phyloP scores from a whole-genome alignment of 1,140 invertebrate genomes.

The Adelges cooleyi region DNA sequence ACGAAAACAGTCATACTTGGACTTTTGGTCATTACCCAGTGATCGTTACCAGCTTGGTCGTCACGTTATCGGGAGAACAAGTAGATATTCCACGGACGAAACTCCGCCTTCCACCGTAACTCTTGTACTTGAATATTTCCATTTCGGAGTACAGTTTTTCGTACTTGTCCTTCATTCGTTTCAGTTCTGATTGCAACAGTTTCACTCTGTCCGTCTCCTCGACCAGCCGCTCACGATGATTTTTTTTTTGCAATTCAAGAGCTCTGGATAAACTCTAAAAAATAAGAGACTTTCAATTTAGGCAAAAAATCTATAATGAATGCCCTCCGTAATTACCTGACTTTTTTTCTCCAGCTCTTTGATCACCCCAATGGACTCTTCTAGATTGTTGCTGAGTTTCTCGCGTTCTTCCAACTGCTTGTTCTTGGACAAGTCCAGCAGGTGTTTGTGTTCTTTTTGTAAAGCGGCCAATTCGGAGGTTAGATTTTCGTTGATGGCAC shows the following conservation, averaged over 20 bases:
- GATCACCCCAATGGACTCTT: constrained; percentile 50
- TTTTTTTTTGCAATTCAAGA: constrained; percentile 56
- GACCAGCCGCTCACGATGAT: constrained; percentile 54
- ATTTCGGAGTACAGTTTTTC: background rate
- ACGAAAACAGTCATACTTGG: no score
- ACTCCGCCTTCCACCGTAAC: no score
- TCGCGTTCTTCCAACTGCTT: constrained; percentile 59
- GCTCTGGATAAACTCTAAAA: constrained; percentile 39
- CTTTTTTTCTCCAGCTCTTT: constrained; percentile 56
- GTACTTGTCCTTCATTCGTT: background rate
- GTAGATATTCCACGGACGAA: no score
- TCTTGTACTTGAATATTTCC: background rate
- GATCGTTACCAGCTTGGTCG: no score
- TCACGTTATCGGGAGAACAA: no score
- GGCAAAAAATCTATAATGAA: no score
- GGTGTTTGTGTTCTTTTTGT: constrained; percentile 49
- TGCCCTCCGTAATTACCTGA: constrained; percentile 41
- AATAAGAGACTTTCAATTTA: no score
- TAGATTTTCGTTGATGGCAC: no score
- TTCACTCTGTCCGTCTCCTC: constrained; percentile 55
- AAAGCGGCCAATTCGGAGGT: constrained; percentile 40
- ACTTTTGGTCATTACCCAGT: no score
- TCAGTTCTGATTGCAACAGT: constrained; percentile 43
- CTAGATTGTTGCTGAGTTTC: constrained; percentile 51
- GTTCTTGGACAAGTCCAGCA: constrained; percentile 55